Evolutionary conservation across 1,140 invertebrate genomes (phyloP), one percentile per base, ranked within the genome.

Genomic region (Halesus radiatus): DNA sequence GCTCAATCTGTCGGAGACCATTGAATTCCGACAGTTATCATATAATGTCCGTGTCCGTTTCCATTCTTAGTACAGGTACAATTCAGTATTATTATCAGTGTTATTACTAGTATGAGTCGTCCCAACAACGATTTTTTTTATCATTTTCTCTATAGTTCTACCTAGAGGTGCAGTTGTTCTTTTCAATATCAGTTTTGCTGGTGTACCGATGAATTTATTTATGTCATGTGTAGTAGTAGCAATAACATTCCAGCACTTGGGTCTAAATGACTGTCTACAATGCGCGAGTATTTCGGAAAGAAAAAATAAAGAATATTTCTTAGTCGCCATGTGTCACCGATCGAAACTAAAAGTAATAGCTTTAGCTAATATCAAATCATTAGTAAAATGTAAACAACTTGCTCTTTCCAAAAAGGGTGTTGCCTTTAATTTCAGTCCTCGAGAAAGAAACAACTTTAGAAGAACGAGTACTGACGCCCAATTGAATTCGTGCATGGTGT

Each of bases 351-450:
- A 22, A 20, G 68, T 50, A 22, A 58, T 80, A 26, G 66, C 66
- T 45, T 29, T 20, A 13, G 86, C 85, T 0, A 88, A 88, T 64
- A 87, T 81, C 23, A 81, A 84, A 0, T 86, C 86, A 3, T 60
- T 92, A 1, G 83, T 85, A 52, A 89, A 90, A 29, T 94, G 93
- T 83, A 87, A 88, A 68, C 83, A 89, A 70, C 90, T 93, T 80
- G 92, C 91, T 3, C 82, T 88, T 1, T 86, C 90, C 80, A 93
- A 90, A 84, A 91, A 88, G 60, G 92, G 89, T n/a, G 84, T 94
- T 26, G 92, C 92, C 1, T 89, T 94, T 29, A 94, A 93, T 87
- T 93, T 90, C 81, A 90, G 90, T 78, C 88, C 87, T 52, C 83
- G 82, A 26, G 87, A 87, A 23, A 84, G 72, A 84, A 81, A 81